Percentiles rank a stretch among this genome's conserved stretches.
phyloP scores from a whole-genome alignment of 2,888 invertebrate genomes.

The Phortica magna region DNA sequence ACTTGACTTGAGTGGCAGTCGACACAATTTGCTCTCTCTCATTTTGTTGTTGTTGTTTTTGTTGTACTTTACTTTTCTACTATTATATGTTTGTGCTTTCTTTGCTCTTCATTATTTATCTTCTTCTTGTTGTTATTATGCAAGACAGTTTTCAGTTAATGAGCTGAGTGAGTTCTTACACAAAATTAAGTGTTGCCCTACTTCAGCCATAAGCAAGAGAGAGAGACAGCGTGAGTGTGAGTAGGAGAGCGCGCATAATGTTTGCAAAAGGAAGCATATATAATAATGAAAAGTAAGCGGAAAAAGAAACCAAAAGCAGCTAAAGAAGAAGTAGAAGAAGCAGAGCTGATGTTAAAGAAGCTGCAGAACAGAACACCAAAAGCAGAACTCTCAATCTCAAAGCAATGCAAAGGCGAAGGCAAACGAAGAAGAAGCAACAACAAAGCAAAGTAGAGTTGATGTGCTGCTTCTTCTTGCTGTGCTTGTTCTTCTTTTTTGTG shows the following conservation, averaged over 20 bases:
- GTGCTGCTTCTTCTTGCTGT: no score
- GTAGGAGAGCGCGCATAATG: background rate
- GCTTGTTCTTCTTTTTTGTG: slow-evolving; percentile 68
- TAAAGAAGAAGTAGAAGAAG: slow-evolving; percentile 55
- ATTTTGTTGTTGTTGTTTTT: no score
- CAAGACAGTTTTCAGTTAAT: slow-evolving; percentile 54
- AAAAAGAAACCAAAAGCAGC: slow-evolving; percentile 44
- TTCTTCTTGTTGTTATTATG: slow-evolving; percentile 2
- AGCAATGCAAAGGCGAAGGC: slow-evolving; percentile 7
- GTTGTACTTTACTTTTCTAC: background rate
- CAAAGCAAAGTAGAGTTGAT: slow-evolving; percentile 8
- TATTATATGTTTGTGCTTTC: background rate
- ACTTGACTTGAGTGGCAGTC: no score
- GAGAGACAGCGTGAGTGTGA: slow-evolving; percentile 25
- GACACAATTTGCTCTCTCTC: no score
- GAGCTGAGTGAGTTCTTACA: slow-evolving; percentile 73
- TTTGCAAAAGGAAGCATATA: background rate
- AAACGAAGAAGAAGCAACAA: background rate
- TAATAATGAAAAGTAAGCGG: background rate
- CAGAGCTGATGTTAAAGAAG: background rate
- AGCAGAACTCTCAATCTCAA: background rate
- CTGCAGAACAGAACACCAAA: background rate
- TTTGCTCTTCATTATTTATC: background rate
- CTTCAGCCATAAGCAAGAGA: slow-evolving; percentile 61
- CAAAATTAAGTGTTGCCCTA: slow-evolving; percentile 72